These are phyloP conservation scores for Drosophila borealis DNA, from an alignment of 2,888 invertebrate genomes.

Conservation along the genomic window DNA sequence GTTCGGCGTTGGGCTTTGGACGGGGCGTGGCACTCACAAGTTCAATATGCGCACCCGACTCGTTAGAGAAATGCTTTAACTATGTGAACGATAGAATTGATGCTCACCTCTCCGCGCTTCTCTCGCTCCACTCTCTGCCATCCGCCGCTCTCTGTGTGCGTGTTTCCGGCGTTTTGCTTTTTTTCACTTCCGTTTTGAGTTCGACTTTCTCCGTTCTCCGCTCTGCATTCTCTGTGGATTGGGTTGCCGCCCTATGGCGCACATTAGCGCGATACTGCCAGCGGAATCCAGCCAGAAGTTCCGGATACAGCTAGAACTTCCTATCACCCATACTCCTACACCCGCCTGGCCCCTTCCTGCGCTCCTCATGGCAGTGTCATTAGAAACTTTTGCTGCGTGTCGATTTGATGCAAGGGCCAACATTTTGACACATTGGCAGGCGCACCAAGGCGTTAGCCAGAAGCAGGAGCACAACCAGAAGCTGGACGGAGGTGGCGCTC, in stretches of 20 bases:
- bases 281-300: constrained; percentile 48
- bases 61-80: constrained; percentile 73
- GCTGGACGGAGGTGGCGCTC: background rate
- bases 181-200: constrained; percentile 58
- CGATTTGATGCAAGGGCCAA: constrained; percentile 57
- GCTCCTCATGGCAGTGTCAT: constrained; percentile 43
- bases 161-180: constrained; percentile 56
- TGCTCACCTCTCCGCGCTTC: constrained; percentile 4
- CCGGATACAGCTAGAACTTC: constrained; percentile 44
- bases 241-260: constrained; percentile 34
- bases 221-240: background rate
- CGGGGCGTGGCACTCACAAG: constrained; percentile 29
- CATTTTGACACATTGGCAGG: constrained; percentile 69
- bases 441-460: constrained; percentile 13
- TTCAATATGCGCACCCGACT: constrained; percentile 57
- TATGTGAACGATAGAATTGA: constrained; percentile 40
- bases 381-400: constrained; percentile 60
- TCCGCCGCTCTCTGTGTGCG: constrained; percentile 31
- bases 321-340: constrained; percentile 16
- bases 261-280: constrained; percentile 52
- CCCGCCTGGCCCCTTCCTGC: background rate
- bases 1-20: constrained; percentile 2
- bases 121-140: background rate
- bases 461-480: background rate
- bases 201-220: constrained; percentile 21